Base-by-base conservation (phyloP, 1,140 invertebrate species). In the Leucophenga varia region DNA sequence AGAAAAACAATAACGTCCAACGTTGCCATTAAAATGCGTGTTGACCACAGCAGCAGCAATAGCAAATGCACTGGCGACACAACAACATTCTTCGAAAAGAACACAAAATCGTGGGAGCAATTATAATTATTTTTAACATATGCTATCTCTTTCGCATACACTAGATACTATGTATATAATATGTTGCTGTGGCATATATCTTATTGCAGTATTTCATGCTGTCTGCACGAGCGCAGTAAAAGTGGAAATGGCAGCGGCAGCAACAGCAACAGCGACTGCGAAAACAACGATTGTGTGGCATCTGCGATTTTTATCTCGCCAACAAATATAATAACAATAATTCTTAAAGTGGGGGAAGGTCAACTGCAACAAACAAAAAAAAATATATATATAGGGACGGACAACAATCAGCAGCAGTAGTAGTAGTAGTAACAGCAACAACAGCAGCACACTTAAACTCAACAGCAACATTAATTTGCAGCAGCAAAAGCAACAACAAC, bases 301-400 rank as follows among this genome's bases (percentile, higher is more conserved):
- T 61, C 65, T 70, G 65, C 61, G 65, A 70, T 71, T 70, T 67
- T 70, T 70, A 71, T 71, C 56, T 59, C 57, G 51, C 59, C 53
- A 70, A 56, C 59, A 61, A 59, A 67, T 71, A 71, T 71, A 71
- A 71, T 71, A 71, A 71, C 67, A 71, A 70, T 71, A 71, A 71
- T 71, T 71, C 67, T 70, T 70, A 67, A 67, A 70, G 67, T 70
- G 67, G 67, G 67, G 59, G 65, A 70, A 70, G 67, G 67, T 70
- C 67, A 67, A 47, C 47, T 12, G 16, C 14, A 28, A 12, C 30
- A 4, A 37, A 37, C 14, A 37, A 37, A 13, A 17, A 25, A 5
- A 25, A 25, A 10, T 25, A 25, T 6, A 25, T 6, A 10, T 6
- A 25, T 5, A 25, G 22, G 5, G 22, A 55, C 52, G 52, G 45